Percentiles rank a stretch among this genome's conserved stretches.
Conservation (phyloP, 2,888 invertebrate genomes). For the Encarsia formosa region DNA sequence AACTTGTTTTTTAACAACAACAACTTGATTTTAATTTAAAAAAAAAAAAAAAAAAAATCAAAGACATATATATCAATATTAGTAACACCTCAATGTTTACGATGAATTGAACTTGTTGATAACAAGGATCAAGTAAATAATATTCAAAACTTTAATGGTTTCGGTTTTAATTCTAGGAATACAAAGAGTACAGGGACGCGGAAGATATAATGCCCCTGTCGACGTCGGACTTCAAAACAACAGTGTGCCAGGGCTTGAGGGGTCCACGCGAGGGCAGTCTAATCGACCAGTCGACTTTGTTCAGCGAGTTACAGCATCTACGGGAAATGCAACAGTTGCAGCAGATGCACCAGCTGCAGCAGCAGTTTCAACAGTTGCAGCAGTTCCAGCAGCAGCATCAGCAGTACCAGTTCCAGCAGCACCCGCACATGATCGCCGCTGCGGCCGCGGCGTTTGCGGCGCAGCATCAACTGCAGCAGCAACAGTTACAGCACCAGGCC, state of each 20-base stretch:
- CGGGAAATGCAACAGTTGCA: conserved; percentile 9
- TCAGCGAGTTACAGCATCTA: conserved; percentile 32
- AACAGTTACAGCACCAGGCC: conserved; percentile 25
- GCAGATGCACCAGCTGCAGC: conserved; percentile 15
- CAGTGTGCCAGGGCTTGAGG: conserved; percentile 77
- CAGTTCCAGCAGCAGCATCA: conserved; percentile 18
- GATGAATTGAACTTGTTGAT: too few relatives aligned
- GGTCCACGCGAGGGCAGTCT: conserved; percentile 57
- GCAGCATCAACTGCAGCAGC: conserved; percentile 31
- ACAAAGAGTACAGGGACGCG: conserved; percentile 87
- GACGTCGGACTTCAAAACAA: conserved; percentile 79
- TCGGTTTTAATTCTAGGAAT: conserved; percentile 75
- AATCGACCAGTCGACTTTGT: conserved; percentile 50
- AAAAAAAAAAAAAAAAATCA: too few relatives aligned
- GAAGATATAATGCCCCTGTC: conserved; percentile 83
- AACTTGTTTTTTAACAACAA: too few relatives aligned
- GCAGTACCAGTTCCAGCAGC: conserved; percentile 3
- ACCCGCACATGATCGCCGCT: conserved; percentile 36
- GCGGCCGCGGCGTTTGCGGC: conserved; percentile 54
- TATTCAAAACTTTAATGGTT: too few relatives aligned
- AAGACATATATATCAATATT: too few relatives aligned
- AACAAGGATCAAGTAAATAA: too few relatives aligned
- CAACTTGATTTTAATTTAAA: too few relatives aligned
- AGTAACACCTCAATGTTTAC: too few relatives aligned
- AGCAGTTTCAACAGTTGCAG: conserved; percentile 20